Evolutionary conservation across 1,140 invertebrate species (phyloP).

Genomic region (Eurosta solidaginis): DNA sequence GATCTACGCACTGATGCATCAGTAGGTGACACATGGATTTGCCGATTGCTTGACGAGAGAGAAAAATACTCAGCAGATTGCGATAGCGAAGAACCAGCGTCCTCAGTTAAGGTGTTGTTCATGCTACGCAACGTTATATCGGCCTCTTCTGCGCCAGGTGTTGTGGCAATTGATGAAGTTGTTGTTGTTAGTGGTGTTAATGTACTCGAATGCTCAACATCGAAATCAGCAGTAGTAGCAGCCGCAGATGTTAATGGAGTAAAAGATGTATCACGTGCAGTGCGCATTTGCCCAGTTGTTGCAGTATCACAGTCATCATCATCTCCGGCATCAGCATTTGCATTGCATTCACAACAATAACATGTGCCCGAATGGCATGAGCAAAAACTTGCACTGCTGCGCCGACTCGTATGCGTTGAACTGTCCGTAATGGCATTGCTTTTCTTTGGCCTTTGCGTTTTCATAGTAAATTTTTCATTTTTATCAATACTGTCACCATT

Average conservation of each 20-base stretch:
- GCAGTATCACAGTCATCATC: slow-evolving; percentile 37
- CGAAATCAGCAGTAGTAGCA: background rate
- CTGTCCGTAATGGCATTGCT: slow-evolving; percentile 29
- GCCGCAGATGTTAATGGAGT: background rate
- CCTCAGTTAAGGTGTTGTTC: slow-evolving; percentile 41
- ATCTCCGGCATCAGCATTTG: background rate
- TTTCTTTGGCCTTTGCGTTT: background rate
- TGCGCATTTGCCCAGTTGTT: slow-evolving; percentile 31
- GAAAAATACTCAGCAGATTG: slow-evolving; percentile 57
- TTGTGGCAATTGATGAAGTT: slow-evolving; percentile 32
- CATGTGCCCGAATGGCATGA: slow-evolving; percentile 49
- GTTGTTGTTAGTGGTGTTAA: slow-evolving; percentile 47
- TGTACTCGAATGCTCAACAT: slow-evolving; percentile 46
- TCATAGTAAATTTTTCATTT: background rate
- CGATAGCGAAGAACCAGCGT: slow-evolving; percentile 50
- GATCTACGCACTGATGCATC: background rate
- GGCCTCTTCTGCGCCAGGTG: slow-evolving; percentile 34
- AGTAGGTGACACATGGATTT: background rate
- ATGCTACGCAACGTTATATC: slow-evolving; percentile 49
- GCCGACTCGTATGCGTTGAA: slow-evolving; percentile 30
- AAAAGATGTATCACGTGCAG: slow-evolving; percentile 21
- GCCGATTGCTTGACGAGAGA: slow-evolving; percentile 40
- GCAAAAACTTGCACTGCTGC: slow-evolving; percentile 43
- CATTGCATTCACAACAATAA: slow-evolving; percentile 41
- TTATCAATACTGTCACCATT: background rate